Evolutionary conservation across 1,140 invertebrate species (phyloP).

Genomic region (Ruditapes philippinarum): DNA sequence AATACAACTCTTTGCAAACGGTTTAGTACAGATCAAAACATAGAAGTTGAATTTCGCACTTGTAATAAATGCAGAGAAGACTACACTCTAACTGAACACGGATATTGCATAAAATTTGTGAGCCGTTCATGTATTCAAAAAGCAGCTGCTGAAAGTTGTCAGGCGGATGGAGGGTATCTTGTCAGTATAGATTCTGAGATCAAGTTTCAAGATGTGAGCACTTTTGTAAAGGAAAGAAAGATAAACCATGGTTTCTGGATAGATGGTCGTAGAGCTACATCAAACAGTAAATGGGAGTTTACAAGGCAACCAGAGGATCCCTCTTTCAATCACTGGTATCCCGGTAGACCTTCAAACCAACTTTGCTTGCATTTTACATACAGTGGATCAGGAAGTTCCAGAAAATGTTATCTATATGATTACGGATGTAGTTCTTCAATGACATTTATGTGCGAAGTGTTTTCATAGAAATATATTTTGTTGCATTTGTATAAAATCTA

Average conservation of each 20-base stretch:
- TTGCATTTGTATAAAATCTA: no score
- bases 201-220: background rate
- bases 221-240: background rate
- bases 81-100: background rate
- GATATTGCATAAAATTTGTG: background rate
- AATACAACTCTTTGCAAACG: slow-evolving; percentile 12
- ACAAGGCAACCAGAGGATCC: background rate
- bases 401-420: no score
- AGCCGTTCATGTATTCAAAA: background rate
- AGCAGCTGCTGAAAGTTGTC: background rate
- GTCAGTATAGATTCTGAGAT: background rate
- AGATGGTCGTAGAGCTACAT: background rate
- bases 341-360: background rate
- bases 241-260: background rate
- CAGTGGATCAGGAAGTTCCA: no score
- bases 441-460: no score
- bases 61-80: background rate
- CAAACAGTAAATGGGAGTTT: background rate
- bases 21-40: background rate
- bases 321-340: background rate
- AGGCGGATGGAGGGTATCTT: background rate
- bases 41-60: background rate
- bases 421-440: no score
- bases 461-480: no score
- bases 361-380: no score